Evolutionary conservation across 2,888 invertebrate genomes (phyloP).

Genomic region (Eupithecia dodoneata): DNA sequence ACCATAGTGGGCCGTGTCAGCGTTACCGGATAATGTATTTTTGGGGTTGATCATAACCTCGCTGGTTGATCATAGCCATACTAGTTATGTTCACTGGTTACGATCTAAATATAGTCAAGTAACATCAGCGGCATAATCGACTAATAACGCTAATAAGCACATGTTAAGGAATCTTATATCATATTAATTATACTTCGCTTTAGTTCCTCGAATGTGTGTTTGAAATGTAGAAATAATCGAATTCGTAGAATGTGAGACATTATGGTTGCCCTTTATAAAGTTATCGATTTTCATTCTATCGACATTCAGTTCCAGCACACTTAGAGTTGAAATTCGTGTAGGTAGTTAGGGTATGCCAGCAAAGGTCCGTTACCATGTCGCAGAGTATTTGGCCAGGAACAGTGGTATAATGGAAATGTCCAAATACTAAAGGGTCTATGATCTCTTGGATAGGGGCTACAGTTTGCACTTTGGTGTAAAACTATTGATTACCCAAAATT

Average conservation of each 20-base stretch:
- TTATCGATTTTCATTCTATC: conserved; percentile 55
- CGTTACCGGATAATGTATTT: not conserved
- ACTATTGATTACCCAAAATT: not conserved
- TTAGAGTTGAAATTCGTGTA: conserved; percentile 52
- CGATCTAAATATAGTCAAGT: not conserved
- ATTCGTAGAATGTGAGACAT: not conserved
- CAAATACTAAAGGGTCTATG: not conserved
- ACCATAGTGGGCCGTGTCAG: not conserved
- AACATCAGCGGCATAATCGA: not conserved
- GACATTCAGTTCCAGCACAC: conserved; percentile 39
- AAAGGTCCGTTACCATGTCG: conserved; percentile 50
- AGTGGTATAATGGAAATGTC: conserved; percentile 14
- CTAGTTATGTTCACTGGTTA: no score
- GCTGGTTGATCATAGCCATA: no score
- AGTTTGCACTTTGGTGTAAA: not conserved
- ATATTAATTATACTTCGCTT: not conserved
- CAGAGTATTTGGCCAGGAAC: conserved; percentile 17
- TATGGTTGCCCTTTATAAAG: conserved; percentile 23
- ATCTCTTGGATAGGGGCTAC: not conserved
- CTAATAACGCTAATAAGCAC: not conserved
- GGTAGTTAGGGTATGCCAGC: conserved; percentile 54
- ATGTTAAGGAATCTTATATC: not conserved
- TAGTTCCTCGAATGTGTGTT: conserved; percentile 2
- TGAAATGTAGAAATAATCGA: not conserved
- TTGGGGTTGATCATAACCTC: not conserved